Evolutionary conservation across 2,888 invertebrate genomes (phyloP), one percentile per base, ranked within the genome.

Genomic region (Pandemis cinnamomeana): DNA sequence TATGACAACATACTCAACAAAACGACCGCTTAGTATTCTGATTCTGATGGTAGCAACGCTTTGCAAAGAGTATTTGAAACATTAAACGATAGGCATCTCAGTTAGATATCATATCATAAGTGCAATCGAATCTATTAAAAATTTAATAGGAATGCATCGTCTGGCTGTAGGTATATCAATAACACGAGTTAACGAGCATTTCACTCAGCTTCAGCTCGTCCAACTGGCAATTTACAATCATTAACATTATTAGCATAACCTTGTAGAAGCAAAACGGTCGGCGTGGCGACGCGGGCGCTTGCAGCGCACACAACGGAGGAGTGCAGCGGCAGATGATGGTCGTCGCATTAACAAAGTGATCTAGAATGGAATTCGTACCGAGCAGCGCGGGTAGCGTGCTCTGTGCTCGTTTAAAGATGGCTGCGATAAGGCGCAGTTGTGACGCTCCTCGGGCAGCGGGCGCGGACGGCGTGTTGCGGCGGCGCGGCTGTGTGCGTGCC

Each of bases 341-440:
- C 86, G 86, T 83, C 85, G 82, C 85, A 83, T 86, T 87, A 86
- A 86, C 89, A 85, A 73, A 51, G 84, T 82, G 86, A 83, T 87
- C 87, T 88, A 86, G 86, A 88, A 87, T 89, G 91, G 91, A 92
- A 91, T 93, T 91, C 91, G 89, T 90, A 89, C 89, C 87, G 88
- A 87, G 89, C 86, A 85, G 89, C 87, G 90, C 90, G 90, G 91
- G 84, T 91, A 89, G 92, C 84, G 92, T 92, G 93, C 87, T 87
- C 83, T 87, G 90, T 85, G 92, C 90, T 92, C 92, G 89, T 92
- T 92, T 90, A 91, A 90, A 93, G 93, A 94, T 94, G 93, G 91
- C 91, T 89, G 88, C 93, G 93, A 94, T 94, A 93, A 93, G 91
- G 91, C 90, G 89, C 83, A 84, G 89, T 74, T 70, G 73, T 91